These are phyloP conservation scores for Chelonia mydas DNA, from an alignment of 2,797 vertebrate genomes.

Conservation along the genomic window DNA sequence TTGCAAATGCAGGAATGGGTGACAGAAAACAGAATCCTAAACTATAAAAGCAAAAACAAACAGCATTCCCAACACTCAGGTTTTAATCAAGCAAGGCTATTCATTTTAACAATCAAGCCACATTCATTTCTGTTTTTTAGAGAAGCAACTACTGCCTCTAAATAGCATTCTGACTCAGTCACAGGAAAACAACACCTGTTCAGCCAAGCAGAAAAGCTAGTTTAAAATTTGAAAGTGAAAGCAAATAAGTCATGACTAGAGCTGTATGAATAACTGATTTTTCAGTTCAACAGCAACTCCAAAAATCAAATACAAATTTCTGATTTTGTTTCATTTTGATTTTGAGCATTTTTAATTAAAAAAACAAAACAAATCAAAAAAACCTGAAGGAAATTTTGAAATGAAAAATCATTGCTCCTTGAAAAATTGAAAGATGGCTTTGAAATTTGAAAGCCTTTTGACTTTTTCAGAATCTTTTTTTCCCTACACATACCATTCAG, in stretches of 20 bases:
- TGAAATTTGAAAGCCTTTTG: neutral
- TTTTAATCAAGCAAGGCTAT: neutral
- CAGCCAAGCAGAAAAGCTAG: slow-evolving; percentile 14
- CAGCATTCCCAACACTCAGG: neutral
- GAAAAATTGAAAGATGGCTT: neutral
- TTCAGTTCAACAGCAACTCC: neutral
- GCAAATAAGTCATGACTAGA: slow-evolving; percentile 14
- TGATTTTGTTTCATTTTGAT: neutral
- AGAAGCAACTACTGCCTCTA: neutral
- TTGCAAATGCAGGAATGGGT: accelerated
- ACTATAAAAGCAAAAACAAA: neutral
- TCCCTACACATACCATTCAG: neutral
- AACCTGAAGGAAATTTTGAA: neutral
- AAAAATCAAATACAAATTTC: neutral
- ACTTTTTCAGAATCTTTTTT: neutral
- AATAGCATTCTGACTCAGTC: slow-evolving; percentile 10
- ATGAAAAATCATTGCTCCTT: neutral
- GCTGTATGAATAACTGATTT: neutral
- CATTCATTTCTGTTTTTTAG: neutral
- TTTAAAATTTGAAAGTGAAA: slow-evolving; percentile 30
- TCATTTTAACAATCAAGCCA: slow-evolving; percentile 6
- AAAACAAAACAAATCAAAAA: neutral
- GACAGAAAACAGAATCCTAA: neutral
- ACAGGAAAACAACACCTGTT: neutral
- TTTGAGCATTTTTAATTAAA: neutral